A percentile compares a stretch with the other conserved stretches of the same genome.
These are phyloP conservation scores for Hyposmocoma kahamanoa DNA, from an alignment of 1,140 invertebrate genomes.

Conservation along the genomic window DNA sequence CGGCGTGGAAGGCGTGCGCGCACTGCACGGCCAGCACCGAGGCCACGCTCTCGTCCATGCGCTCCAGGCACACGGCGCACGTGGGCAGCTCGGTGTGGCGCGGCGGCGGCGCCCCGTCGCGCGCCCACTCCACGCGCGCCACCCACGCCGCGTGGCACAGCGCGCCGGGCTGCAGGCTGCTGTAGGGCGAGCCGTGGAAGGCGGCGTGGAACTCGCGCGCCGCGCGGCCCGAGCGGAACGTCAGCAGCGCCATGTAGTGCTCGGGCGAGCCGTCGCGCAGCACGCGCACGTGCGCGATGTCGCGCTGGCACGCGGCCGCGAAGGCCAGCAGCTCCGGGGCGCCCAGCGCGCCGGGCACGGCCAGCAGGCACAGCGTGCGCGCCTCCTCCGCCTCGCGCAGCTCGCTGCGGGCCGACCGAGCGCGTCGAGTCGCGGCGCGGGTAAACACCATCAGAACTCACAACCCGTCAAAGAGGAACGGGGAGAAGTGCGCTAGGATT, in stretches of 20 bases:
- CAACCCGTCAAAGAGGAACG: too few species aligned
- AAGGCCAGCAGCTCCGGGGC: conserved; percentile 97
- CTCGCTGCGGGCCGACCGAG: too few species aligned
- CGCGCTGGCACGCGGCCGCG: conserved; percentile 91
- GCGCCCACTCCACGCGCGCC: conserved; percentile 89
- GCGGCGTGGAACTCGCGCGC: conserved; percentile 94
- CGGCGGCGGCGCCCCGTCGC: conserved; percentile 80
- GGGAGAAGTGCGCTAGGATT: too few species aligned
- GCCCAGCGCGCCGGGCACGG: conserved; percentile 93
- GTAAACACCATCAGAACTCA: too few species aligned
- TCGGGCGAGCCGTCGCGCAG: conserved; percentile 91
- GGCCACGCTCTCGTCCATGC: conserved; percentile 98
- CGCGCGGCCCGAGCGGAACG: conserved; percentile 82
- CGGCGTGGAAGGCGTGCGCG: conserved; percentile 98
- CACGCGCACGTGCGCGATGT: conserved; percentile 94
- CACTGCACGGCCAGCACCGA: conserved; percentile 98
- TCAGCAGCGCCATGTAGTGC: conserved; percentile 97
- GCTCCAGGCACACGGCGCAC: conserved; percentile 94
- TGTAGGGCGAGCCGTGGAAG: conserved; percentile 94
- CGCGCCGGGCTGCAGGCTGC: conserved; percentile 91
- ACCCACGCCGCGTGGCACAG: conserved; percentile 97
- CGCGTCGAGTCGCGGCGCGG: too few species aligned
- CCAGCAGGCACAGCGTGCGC: conserved; percentile 90
- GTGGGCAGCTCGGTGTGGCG: conserved; percentile 96
- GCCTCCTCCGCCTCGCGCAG: conserved; percentile 75